Base-by-base conservation (phyloP, 1,140 invertebrate genomes). In the Cherax destructor region DNA sequence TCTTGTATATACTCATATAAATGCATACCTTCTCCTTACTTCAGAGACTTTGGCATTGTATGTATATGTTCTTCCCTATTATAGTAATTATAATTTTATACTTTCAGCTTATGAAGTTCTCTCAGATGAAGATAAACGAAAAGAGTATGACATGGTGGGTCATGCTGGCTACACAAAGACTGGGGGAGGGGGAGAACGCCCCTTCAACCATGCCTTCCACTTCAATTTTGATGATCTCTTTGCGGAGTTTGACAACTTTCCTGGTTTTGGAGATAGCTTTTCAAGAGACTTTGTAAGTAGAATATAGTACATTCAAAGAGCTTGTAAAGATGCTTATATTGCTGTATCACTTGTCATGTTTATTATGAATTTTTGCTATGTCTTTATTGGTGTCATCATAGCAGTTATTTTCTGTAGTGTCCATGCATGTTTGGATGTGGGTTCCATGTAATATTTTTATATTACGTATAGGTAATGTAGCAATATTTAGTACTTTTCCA, bases 191-290 rank as follows among this genome's bases (percentile, higher is more conserved):
- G 65, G 83, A 83, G 76, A 80, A 50, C 41, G 78, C 1, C 83
- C 59, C 61, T 49, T 61, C 30, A 69, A 79, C 59, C 80, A 89
- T 24, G 30, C 65, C 41, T 85, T 85, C 76, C 83, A 93, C 80
- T 93, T 93, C 84, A 92, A 93, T 83, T 93, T 93, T 81, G 87
- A 93, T 30, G 92, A 93, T n/a, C 56, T 93, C 10, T 93, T 93
- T 79, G 89, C 78, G 1, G 89, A 93, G 7, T 93, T 92, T 84
- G 92, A 92, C 30, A 78, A 77, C 24, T 90, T 93, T 72, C 80
- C 72, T 13, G 84, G 61, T 30, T 77, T 83, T 56, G 72, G 69
- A 4, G 74, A 61, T 47, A 86, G 79, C 50, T 93, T 93, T 84
- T 18, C 89, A 13, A 77, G 30, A 72, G 91, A 93, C 61, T 92